Evolutionary conservation across 2,113 vertebrate genomes (phyloP).

Genomic region (Benthochromis sp.): DNA sequence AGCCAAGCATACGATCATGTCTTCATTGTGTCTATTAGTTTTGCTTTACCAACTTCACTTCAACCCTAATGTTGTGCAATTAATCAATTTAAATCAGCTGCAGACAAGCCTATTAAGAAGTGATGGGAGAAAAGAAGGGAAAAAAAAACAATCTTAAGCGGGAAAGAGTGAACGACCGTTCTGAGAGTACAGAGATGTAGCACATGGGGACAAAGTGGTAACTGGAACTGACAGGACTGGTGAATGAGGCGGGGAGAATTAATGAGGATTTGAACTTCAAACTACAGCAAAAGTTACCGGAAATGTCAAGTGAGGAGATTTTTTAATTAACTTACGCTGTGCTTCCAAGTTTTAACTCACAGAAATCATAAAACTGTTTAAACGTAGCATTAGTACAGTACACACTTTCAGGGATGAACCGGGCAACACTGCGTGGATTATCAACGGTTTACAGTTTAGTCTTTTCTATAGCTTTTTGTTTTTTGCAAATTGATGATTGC

Average conservation of each 20-base stretch:
- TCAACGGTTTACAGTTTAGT: background rate
- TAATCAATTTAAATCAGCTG: slow-evolving; percentile 28
- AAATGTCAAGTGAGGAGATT: background rate
- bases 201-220: background rate
- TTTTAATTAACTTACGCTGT: slow-evolving; percentile 3
- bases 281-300: background rate
- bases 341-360: background rate
- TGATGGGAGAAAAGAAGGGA: background rate
- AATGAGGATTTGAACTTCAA: slow-evolving; percentile 17
- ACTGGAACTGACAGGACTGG: slow-evolving; percentile 20
- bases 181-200: background rate
- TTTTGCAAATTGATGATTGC: background rate
- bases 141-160: background rate
- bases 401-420: background rate
- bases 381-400: background rate
- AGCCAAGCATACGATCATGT: background rate
- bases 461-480: background rate
- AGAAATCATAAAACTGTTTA: background rate
- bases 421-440: background rate
- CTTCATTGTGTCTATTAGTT: slow-evolving; percentile 12
- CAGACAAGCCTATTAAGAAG: slow-evolving; percentile 21
- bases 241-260: slow-evolving; percentile 1
- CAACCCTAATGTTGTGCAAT: slow-evolving; percentile 12
- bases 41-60: background rate
- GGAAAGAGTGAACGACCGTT: background rate